A percentile compares a stretch with the other conserved stretches of the same genome.
phyloP scores from a whole-genome alignment of 2,113 vertebrate genomes.

The Varanus komodoensis region DNA sequence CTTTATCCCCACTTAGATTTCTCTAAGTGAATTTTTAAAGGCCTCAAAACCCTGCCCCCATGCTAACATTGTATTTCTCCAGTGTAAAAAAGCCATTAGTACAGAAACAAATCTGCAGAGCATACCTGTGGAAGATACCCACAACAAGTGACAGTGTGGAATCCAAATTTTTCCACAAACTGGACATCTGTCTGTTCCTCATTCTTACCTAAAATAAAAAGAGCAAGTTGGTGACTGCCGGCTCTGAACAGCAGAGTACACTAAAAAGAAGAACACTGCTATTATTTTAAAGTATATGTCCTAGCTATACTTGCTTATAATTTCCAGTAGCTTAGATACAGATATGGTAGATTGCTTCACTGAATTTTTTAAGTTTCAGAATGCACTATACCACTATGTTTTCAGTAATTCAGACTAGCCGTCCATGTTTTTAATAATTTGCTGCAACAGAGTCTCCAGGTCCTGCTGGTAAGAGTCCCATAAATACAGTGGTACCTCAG shows the following conservation, averaged over 20 bases:
- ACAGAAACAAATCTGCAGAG: background rate
- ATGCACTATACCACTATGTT: background rate
- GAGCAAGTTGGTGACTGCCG: constrained; percentile 39
- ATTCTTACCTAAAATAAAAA: constrained; percentile 72
- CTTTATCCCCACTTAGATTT: background rate
- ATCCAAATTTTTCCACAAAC: constrained; percentile 88
- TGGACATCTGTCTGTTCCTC: constrained; percentile 68
- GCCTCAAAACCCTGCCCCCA: too few species aligned
- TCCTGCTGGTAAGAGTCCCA: background rate
- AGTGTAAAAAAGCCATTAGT: background rate
- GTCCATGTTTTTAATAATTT: background rate
- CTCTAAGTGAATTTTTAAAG: background rate
- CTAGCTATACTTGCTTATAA: background rate
- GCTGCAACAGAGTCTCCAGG: background rate
- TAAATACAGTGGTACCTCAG: background rate
- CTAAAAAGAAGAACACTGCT: background rate
- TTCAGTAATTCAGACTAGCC: background rate
- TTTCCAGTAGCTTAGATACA: background rate
- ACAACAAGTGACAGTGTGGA: constrained; percentile 90
- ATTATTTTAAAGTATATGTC: background rate
- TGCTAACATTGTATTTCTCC: background rate
- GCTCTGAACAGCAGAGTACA: background rate
- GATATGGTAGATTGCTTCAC: background rate
- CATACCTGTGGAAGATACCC: constrained; percentile 94
- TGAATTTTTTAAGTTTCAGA: background rate